phyloP scores from a whole-genome alignment of 2,797 vertebrate genomes.

The Hippoglossus hippoglossus region DNA sequence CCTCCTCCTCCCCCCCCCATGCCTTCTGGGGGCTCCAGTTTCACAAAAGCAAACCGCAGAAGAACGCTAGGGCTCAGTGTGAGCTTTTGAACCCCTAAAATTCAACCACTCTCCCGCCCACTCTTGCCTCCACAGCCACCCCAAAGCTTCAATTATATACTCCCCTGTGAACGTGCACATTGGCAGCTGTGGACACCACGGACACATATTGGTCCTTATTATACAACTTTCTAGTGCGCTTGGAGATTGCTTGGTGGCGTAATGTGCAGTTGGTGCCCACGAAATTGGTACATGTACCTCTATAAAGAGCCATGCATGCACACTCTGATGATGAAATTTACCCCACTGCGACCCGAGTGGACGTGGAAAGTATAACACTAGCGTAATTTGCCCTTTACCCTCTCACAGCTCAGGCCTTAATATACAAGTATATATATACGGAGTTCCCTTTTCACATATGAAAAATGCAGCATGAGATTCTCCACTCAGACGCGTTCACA shows the following conservation, averaged over 20 bases:
- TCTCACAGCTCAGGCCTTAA: no score
- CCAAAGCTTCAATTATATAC: constrained; percentile 17
- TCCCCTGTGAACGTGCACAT: neutral
- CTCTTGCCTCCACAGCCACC: constrained; percentile 41
- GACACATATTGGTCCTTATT: neutral
- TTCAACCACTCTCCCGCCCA: constrained; percentile 32
- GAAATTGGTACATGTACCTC: neutral
- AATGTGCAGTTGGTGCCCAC: neutral
- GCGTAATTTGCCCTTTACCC: no score
- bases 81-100: constrained; percentile 73
- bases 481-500: no score
- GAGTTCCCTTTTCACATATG: no score
- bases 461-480: no score
- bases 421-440: no score
- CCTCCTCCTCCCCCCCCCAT: constrained; percentile 1
- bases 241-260: neutral
- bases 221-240: neutral
- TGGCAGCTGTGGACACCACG: neutral
- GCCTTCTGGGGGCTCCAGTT: constrained; percentile 60
- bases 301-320: neutral
- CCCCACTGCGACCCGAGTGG: no score
- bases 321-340: no score
- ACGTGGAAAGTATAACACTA: no score
- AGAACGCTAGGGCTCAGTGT: constrained; percentile 57
- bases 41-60: constrained; percentile 77